These are phyloP conservation scores for Oscheius sp. DNA, from an alignment of 2,888 invertebrate species.

Conservation along the genomic window DNA sequence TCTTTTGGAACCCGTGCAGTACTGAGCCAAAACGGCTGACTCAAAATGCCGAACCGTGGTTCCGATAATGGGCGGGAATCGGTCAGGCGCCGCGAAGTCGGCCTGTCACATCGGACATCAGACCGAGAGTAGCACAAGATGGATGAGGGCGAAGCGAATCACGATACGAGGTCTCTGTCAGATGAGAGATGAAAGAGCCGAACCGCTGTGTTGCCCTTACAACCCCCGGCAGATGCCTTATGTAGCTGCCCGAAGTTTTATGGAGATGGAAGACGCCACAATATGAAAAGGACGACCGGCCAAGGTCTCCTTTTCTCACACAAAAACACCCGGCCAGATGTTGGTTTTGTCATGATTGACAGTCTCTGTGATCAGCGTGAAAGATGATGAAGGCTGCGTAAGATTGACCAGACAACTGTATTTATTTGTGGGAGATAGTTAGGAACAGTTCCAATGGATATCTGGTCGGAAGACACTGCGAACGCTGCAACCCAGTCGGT, in stretches of 20 bases:
- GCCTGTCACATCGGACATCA: constrained; percentile 33
- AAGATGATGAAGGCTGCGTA: too few relatives aligned
- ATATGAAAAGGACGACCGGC: too few relatives aligned
- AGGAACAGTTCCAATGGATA: constrained; percentile 18
- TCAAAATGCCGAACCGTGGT: neutral
- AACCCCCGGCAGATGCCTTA: too few relatives aligned
- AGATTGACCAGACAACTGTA: too few relatives aligned
- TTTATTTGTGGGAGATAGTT: neutral
- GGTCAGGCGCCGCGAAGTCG: constrained; percentile 29
- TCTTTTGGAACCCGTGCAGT: neutral
- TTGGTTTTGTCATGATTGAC: too few relatives aligned
- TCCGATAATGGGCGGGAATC: constrained; percentile 7
- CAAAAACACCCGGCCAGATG: too few relatives aligned
- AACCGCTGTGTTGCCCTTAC: neutral
- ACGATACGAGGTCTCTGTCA: neutral
- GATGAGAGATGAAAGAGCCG: neutral
- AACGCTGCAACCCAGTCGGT: neutral
- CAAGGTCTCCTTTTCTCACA: too few relatives aligned
- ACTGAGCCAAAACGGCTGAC: neutral
- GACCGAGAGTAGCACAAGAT: constrained; percentile 24
- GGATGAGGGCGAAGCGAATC: neutral
- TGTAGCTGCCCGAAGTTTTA: constrained; percentile 11
- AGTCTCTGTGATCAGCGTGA: too few relatives aligned
- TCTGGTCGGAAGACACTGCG: neutral
- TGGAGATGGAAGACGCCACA: constrained; percentile 22